Evolutionary conservation across 2,797 vertebrate genomes (phyloP).

Genomic region (Hipposideros larvatus): DNA sequence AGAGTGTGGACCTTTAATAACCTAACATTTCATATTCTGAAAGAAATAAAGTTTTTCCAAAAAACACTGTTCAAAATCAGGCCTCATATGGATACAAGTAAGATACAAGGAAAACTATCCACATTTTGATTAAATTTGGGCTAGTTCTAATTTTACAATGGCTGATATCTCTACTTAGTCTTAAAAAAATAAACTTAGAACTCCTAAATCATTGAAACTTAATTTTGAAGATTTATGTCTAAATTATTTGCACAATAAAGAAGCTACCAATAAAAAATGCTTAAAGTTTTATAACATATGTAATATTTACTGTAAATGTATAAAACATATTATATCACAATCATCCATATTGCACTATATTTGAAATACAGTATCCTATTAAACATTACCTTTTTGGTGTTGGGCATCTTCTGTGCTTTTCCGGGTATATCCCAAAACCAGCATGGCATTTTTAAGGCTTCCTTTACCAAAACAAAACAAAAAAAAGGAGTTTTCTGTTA

Average conservation of each 20-base stretch:
- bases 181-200: neutral
- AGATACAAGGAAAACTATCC: neutral
- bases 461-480: conserved; percentile 85
- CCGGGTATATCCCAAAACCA: conserved; percentile 92
- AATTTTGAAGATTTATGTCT: conserved; percentile 40
- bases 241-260: conserved; percentile 19
- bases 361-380: neutral
- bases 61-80: conserved; percentile 43
- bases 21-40: neutral
- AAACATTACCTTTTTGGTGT: conserved; percentile 88
- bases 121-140: conserved; percentile 13
- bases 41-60: conserved; percentile 1
- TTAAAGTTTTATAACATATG: neutral
- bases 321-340: neutral
- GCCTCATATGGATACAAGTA: neutral
- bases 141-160: neutral
- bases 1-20: neutral
- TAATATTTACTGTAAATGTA: neutral
- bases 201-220: neutral
- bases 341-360: neutral
- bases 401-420: conserved; percentile 84
- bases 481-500: conserved; percentile 65
- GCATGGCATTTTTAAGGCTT: conserved; percentile 92
- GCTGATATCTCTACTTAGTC: neutral
- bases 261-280: neutral